phyloP scores from a whole-genome alignment of 37 sponge, comb jelly and placozoan genomes.

The Agelas oroides region DNA sequence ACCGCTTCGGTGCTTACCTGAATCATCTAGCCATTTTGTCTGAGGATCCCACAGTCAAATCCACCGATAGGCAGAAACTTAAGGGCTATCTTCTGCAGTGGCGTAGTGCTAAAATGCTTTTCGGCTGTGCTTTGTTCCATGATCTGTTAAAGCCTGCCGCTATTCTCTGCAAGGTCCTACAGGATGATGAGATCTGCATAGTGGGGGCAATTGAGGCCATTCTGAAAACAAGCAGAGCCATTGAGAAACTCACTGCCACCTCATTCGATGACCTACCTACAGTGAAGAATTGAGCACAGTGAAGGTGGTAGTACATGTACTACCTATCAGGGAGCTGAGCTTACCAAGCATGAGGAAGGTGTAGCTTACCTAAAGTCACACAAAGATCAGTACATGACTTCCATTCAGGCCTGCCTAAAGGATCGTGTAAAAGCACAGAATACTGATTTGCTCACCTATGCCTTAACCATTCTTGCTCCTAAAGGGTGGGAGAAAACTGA shows the following conservation, averaged over 20 bases:
- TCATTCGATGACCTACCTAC: conserved; percentile 42
- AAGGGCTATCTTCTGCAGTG: conserved; percentile 58
- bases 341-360: conserved; percentile 14
- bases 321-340: conserved; percentile 43
- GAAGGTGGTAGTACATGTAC: no score
- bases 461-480: no score
- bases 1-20: conserved; percentile 64
- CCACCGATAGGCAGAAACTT: conserved; percentile 46
- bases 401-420: conserved; percentile 11
- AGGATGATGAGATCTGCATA: conserved; percentile 26
- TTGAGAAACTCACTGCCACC: conserved; percentile 33
- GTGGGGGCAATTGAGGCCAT: conserved; percentile 54
- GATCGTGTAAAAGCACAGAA: conserved; percentile 34
- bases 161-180: conserved; percentile 11
- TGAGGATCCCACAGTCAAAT: conserved; percentile 47
- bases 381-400: neutral
- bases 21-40: conserved; percentile 45
- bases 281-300: neutral
- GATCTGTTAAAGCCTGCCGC: conserved; percentile 52
- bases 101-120: conserved; percentile 20
- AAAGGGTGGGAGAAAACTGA: conserved; percentile 56
- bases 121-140: conserved; percentile 58
- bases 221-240: conserved; percentile 42
- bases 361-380: conserved; percentile 32
- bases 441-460: conserved; percentile 38